These are phyloP conservation scores for Pangasius sanitwongsei DNA, from an alignment of 2,797 vertebrate genomes.

Conservation along the genomic window DNA sequence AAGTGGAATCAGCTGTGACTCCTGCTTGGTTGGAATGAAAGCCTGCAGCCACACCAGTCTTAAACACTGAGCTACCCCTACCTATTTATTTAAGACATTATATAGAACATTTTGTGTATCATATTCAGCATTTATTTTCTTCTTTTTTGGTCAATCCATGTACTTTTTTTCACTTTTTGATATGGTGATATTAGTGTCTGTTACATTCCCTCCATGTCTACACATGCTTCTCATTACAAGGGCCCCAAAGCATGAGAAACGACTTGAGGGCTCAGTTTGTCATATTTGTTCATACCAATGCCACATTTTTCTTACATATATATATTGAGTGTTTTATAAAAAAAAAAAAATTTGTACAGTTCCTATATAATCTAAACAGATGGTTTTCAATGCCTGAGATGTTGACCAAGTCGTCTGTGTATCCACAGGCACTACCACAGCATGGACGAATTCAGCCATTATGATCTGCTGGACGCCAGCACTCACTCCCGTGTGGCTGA, in stretches of 20 bases:
- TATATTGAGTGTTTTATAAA: neutral
- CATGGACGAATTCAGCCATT: slow-evolving; percentile 99
- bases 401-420: neutral
- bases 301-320: no score
- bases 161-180: neutral
- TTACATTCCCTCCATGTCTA: neutral
- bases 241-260: neutral
- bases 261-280: neutral
- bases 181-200: neutral
- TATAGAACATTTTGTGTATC: neutral
- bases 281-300: neutral
- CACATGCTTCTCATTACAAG: neutral
- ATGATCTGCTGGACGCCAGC: slow-evolving; percentile 88
- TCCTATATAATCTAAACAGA: neutral
- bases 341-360: neutral
- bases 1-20: neutral
- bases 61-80: neutral
- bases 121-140: neutral
- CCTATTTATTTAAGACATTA: neutral
- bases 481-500: slow-evolving; percentile 90
- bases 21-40: neutral
- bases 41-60: neutral
- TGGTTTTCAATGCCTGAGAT: neutral
- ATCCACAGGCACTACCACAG: slow-evolving; percentile 91
- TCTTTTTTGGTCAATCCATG: neutral